Conservation (phyloP, 2,888 invertebrate species). For the Danaus chrysippus region DNA sequence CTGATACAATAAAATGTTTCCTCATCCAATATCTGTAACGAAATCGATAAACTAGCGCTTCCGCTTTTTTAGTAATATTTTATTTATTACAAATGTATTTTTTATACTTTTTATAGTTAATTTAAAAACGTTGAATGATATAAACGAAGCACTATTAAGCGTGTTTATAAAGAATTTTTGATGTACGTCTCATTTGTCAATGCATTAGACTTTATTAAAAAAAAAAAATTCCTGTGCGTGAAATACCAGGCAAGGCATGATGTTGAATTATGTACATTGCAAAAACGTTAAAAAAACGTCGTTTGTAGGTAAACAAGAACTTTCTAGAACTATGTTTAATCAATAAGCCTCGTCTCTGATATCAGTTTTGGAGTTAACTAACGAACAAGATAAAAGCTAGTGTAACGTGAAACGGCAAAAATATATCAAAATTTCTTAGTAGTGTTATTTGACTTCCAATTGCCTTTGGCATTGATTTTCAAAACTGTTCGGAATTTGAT, state of each 20-base stretch:
- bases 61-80: not conserved
- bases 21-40: too few species aligned
- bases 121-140: too few species aligned
- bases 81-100: not conserved
- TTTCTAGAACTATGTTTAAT: not conserved
- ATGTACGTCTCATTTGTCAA: too few species aligned
- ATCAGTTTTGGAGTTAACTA: slow-evolving; percentile 22
- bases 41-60: not conserved
- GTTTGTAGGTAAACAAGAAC: not conserved
- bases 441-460: slow-evolving; percentile 23
- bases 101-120: too few species aligned
- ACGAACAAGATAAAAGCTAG: slow-evolving; percentile 20
- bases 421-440: slow-evolving; percentile 20
- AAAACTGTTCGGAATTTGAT: slow-evolving; percentile 5
- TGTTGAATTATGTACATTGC: not conserved
- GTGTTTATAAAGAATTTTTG: too few species aligned
- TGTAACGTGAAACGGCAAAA: slow-evolving; percentile 15
- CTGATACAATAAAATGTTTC: too few species aligned
- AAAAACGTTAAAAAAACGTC: not conserved
- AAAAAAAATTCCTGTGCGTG: too few species aligned
- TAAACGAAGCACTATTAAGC: too few species aligned
- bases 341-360: slow-evolving; percentile 9
- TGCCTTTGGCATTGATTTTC: slow-evolving; percentile 20
- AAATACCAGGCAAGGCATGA: too few species aligned
- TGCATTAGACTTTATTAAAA: too few species aligned